Percentiles rank a stretch among this genome's conserved stretches.
These are phyloP conservation scores for Prietella phreatophila DNA, from an alignment of 2,113 vertebrate genomes.

Conservation along the genomic window DNA sequence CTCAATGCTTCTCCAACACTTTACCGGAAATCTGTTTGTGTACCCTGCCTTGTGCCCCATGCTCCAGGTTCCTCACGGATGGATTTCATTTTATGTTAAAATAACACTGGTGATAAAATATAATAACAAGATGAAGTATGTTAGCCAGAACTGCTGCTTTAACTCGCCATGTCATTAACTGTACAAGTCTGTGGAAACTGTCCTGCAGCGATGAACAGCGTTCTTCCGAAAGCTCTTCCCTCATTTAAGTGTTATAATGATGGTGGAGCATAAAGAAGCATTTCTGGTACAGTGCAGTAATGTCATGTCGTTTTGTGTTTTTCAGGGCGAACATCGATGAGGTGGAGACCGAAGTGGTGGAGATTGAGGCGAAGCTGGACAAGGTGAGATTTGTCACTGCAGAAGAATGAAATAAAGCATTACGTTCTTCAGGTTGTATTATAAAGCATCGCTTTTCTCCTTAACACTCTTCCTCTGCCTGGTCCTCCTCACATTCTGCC, in stretches of 20 bases:
- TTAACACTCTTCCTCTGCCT: background rate
- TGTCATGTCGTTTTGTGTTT: constrained; percentile 45
- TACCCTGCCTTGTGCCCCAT: no score
- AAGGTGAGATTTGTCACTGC: constrained; percentile 78
- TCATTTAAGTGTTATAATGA: background rate
- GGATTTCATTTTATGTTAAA: no score
- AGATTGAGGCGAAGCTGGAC: constrained; percentile 94
- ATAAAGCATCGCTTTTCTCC: background rate
- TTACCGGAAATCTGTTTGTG: no score
- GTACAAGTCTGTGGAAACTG: background rate
- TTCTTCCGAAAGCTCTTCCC: background rate
- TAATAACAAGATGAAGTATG: background rate
- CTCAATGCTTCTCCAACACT: no score
- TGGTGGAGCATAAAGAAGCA: background rate
- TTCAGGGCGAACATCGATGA: constrained; percentile 94
- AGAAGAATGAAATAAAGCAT: background rate
- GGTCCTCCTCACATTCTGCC: background rate
- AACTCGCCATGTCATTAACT: background rate
- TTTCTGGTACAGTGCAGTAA: background rate
- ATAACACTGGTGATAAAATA: no score
- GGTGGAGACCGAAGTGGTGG: constrained; percentile 95
- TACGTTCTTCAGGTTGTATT: background rate
- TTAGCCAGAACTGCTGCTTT: background rate
- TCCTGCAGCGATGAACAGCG: background rate
- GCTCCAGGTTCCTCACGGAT: no score